phyloP scores from a whole-genome alignment of 37 sponge, comb jelly and placozoan genomes.

The Chondrosia reniformis region DNA sequence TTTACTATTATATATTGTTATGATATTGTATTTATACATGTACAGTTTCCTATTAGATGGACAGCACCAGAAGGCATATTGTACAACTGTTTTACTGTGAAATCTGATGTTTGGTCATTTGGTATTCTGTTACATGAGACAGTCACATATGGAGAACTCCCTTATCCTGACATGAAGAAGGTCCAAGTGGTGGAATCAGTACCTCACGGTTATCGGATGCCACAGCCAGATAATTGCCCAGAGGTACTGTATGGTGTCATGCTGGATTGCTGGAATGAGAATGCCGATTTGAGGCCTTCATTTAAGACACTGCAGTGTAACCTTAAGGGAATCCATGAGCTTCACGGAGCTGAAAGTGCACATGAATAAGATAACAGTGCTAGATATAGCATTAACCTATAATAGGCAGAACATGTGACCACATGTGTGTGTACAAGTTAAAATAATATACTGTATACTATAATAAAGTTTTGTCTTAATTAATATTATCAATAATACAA shows the following conservation, averaged over 20 bases:
- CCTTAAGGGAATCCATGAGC: slow-evolving; percentile 78
- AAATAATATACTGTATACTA: too few relatives aligned
- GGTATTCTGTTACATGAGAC: slow-evolving; percentile 91
- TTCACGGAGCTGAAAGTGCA: slow-evolving; percentile 7
- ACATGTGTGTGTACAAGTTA: too few relatives aligned
- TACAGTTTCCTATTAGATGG: slow-evolving; percentile 96
- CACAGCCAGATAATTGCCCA: slow-evolving; percentile 60
- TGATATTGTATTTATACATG: too few relatives aligned
- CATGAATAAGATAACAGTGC: too few relatives aligned
- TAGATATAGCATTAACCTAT: too few relatives aligned
- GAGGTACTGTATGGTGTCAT: slow-evolving; percentile 66
- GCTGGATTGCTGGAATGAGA: slow-evolving; percentile 84
- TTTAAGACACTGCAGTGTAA: slow-evolving; percentile 88
- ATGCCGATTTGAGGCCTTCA: slow-evolving; percentile 62
- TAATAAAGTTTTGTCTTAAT: too few relatives aligned
- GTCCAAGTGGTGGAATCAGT: slow-evolving; percentile 76
- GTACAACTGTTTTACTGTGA: slow-evolving; percentile 95
- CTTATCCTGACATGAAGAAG: slow-evolving; percentile 97
- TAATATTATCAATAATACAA: too few relatives aligned
- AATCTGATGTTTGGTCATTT: slow-evolving; percentile 98
- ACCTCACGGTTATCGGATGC: slow-evolving; percentile 77
- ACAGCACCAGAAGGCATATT: slow-evolving; percentile 96
- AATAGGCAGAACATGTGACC: too few relatives aligned
- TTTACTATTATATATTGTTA: too few relatives aligned
- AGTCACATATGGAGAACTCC: slow-evolving; percentile 93